Base-by-base conservation (phyloP, 2,113 vertebrate species). In the Ellobius talpinus region DNA sequence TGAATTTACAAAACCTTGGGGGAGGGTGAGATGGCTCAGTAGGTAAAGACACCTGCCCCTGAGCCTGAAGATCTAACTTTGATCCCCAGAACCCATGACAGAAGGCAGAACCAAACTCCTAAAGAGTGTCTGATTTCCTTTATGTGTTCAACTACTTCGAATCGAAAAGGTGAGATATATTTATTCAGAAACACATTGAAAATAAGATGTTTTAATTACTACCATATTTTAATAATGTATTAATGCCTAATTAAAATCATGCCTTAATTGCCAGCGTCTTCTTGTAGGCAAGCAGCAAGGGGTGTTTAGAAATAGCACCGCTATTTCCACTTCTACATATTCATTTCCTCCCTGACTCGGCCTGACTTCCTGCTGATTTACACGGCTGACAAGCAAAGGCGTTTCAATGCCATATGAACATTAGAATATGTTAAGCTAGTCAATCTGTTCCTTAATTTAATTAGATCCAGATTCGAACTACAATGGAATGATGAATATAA, bases 371-470 rank as follows among this genome's bases (percentile, higher is more conserved):
- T 94, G 89, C 89, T 94, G 96, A 97, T 94, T 94, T 95, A 79
- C 45, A 84, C 82, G 97, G 93, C 95, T 95, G 92, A 87, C 90
- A 97, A 85, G 50, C 42, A 74, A 72, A 96, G 84, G 36, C 91
- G 91, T 96, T 93, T 92, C 87, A 95, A 61, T 90, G 76, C 89
- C 96, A 93, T 90, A 90, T 72, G 91, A 95, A 90, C 3, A 21
- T 9, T 93, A 85, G 96, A 92, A 95, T 96, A 96, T 90, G 93
- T 93, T 96, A 95, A 96, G 93, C 31, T 65, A 90, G 77, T 94
- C 95, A 95, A 93, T 94, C 91, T 98, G 96, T 97, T 95, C 96
- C 95, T 95, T 96, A 95, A 97, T 96, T 96, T 95, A 96, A 97
- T 97, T 94, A 91, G 87, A 42, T 93, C 78, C 90, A 93, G 87